Percentiles rank a stretch among this genome's conserved stretches.
These are phyloP conservation scores for Peromyscus polionotus DNA, from an alignment of 2,113 vertebrate genomes.

Conservation along the genomic window DNA sequence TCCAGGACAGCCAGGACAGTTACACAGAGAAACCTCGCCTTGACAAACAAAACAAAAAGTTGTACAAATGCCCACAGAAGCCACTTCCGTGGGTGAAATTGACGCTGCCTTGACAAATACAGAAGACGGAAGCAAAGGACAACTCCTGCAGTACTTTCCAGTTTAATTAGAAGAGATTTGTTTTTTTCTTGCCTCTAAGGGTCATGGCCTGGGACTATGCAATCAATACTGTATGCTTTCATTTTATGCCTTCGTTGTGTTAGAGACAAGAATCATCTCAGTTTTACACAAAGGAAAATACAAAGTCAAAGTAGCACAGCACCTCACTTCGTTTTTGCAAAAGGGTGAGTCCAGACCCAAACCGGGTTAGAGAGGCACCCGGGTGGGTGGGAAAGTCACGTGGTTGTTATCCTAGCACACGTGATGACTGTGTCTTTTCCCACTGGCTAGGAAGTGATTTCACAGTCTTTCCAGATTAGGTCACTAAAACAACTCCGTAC, in stretches of 20 bases:
- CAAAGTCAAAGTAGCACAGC: background rate
- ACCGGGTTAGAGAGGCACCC: background rate
- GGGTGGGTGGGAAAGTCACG: background rate
- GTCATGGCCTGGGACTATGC: background rate
- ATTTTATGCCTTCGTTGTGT: background rate
- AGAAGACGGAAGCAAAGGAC: too few relatives aligned
- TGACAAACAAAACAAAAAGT: too few relatives aligned
- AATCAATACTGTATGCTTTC: background rate
- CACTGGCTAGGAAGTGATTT: background rate
- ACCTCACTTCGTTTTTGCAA: background rate
- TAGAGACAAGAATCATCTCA: background rate
- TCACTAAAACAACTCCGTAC: background rate
- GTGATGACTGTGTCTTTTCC: background rate
- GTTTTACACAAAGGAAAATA: background rate
- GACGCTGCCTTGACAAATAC: background rate
- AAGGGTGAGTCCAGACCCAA: background rate
- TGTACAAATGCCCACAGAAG: background rate
- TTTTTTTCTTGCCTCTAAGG: background rate
- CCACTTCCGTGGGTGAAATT: background rate
- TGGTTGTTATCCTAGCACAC: background rate
- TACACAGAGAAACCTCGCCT: too few relatives aligned
- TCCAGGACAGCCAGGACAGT: too few relatives aligned
- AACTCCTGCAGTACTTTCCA: background rate
- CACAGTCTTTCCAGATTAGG: background rate
- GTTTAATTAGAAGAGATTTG: background rate